Percentiles rank a stretch among this genome's conserved stretches.
Evolutionary conservation across 2,797 vertebrate species (phyloP).

Genomic region (Periophthalmus magnuspinnatus): DNA sequence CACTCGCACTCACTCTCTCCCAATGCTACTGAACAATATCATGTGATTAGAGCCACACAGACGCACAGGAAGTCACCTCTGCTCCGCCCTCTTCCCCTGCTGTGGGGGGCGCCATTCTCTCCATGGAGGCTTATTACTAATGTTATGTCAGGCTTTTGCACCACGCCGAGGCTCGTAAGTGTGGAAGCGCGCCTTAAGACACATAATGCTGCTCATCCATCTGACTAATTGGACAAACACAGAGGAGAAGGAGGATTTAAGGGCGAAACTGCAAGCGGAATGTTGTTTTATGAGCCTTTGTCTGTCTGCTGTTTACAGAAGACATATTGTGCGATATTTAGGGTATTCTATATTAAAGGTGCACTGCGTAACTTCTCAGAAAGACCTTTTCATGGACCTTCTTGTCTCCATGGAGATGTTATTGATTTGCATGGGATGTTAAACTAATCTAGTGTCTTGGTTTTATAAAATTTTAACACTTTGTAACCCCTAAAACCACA

Average conservation of each 20-base stretch:
- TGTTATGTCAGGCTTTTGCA: constrained; percentile 42
- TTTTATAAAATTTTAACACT: no score
- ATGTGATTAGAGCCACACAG: constrained; percentile 26
- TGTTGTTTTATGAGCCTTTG: no score
- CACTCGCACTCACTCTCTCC: neutral
- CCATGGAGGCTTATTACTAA: constrained; percentile 54
- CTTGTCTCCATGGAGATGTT: no score
- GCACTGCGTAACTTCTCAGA: no score
- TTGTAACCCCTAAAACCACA: no score
- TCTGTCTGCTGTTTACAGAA: no score
- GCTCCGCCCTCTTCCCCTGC: constrained; percentile 18
- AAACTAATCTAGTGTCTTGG: no score
- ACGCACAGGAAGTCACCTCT: constrained; percentile 20
- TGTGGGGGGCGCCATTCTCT: constrained; percentile 47
- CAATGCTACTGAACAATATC: constrained; percentile 31
- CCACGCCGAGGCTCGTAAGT: constrained; percentile 32
- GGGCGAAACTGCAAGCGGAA: constrained; percentile 11
- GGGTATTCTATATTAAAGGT: no score
- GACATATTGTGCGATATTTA: no score
- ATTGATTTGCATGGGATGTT: no score
- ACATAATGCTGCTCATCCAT: constrained; percentile 66
- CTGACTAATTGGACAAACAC: constrained; percentile 65
- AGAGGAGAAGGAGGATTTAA: constrained; percentile 28
- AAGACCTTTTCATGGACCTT: no score
- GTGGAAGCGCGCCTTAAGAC: constrained; percentile 44